Base-by-base conservation (phyloP, 1,140 invertebrate species). In the Acromyrmex charruanus region DNA sequence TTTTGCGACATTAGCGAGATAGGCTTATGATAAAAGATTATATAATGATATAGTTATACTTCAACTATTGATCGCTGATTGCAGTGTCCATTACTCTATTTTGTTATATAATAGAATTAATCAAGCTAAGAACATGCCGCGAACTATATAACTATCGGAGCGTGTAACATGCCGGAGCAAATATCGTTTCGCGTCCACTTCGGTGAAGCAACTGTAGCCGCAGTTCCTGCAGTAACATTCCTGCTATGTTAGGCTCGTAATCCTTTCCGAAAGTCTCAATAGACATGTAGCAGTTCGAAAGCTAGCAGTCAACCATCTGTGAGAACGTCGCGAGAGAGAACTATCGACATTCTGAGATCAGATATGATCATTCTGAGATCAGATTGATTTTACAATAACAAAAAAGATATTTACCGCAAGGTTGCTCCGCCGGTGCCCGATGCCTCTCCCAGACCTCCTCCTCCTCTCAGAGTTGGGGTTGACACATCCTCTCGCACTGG, bases 101-200 rank as follows among this genome's bases (percentile, higher is more conserved):
- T 84, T 72, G 90, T 94, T 94, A 93, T 88, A 91, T 94, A 93
- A 94, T 65, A 49, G 80, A 89, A 85, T 94, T 93, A 92, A 93
- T 93, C 90, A 88, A 86, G 69, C 51, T 79, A 25, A 28, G 39
- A 65, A 72, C 65, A 84, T 51, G 39, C 68, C 74, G 77, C 68
- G 77, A 77, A 82, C 92, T 92, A 92, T 77, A 89, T 92, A 77
- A 84, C 85, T 90, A 90, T 63, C 88, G 82, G 92, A 93, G 90
- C 93, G 88, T 93, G 81, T 89, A 74, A 53, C 21, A 69, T 49
- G 65, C n/a, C 31, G 51, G 31, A 51, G 55, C 69, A 74, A 80
- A 59, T 84, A 58, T 77, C 53, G 71, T 51, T 53, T 31, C 35
- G 18, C 6, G 28, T 55, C 10, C 25, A 71, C 39, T 55, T 75